A percentile compares a stretch with the other conserved stretches of the same genome.
These are phyloP conservation scores for Trinorchestia longiramus DNA, from an alignment of 1,140 invertebrate species.

Conservation along the genomic window DNA sequence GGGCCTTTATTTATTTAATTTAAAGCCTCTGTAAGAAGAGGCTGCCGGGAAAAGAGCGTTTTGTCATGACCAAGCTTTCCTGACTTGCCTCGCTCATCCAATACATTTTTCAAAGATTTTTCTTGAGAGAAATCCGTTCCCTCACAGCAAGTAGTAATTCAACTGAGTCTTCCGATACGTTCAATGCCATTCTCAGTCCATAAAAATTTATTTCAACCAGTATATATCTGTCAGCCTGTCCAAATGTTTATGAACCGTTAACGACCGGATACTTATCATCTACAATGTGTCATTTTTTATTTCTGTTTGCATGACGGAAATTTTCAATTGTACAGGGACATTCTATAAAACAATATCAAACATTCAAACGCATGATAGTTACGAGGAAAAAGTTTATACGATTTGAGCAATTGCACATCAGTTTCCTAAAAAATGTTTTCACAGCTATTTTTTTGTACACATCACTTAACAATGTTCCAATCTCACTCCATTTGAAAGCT, in stretches of 20 bases:
- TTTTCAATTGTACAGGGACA: not conserved
- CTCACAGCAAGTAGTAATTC: not conserved
- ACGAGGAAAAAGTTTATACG: not conserved
- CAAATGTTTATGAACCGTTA: not conserved
- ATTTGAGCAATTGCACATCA: not conserved
- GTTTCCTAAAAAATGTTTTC: not conserved
- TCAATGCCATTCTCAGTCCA: not conserved
- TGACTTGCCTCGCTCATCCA: not conserved
- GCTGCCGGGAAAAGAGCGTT: not conserved
- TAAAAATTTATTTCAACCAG: not conserved
- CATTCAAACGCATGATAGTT: not conserved
- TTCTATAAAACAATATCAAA: not conserved
- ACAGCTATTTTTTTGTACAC: not conserved
- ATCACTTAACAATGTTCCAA: too few species aligned
- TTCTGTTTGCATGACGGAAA: not conserved
- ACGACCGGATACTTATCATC: not conserved
- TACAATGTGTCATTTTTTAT: too few species aligned
- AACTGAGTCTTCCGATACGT: not conserved
- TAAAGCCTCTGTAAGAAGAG: not conserved
- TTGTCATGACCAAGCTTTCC: not conserved
- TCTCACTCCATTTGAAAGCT: too few species aligned
- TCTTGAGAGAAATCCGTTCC: not conserved
- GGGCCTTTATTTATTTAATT: constrained; percentile 42
- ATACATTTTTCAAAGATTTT: not conserved
- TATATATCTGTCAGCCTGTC: not conserved